A percentile compares a stretch with the other conserved stretches of the same genome.
Conservation (phyloP, 2,888 invertebrate species). For the Hetaerina titia region DNA sequence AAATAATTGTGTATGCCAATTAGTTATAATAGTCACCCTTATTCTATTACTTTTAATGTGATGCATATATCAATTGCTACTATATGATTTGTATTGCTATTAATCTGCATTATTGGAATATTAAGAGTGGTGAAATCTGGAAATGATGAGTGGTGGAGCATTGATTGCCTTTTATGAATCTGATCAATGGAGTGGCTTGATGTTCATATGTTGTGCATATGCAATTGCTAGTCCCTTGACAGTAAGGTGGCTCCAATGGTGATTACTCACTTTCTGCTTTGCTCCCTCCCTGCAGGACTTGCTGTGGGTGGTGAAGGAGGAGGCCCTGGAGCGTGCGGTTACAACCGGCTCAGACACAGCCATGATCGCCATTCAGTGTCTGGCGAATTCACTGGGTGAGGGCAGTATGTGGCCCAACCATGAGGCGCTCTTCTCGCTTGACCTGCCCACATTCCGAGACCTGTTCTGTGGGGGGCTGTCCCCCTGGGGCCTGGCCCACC, state of each 20-base stretch:
- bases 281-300: conserved; percentile 78
- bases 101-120: too few species aligned
- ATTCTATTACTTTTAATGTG: too few species aligned
- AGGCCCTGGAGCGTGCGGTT: conserved; percentile 83
- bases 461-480: conserved; percentile 89
- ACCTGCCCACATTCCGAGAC: conserved; percentile 93
- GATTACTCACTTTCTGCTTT: not conserved
- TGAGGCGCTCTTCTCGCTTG: conserved; percentile 89
- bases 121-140: too few species aligned
- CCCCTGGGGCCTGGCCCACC: conserved; percentile 84
- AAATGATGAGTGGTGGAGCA: too few species aligned
- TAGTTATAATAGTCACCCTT: too few species aligned
- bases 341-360: conserved; percentile 30
- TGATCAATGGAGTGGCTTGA: too few species aligned
- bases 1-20: too few species aligned
- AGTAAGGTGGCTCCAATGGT: too few species aligned
- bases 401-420: conserved; percentile 90
- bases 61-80: too few species aligned
- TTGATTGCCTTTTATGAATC: too few species aligned
- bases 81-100: too few species aligned
- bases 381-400: not conserved
- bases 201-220: not conserved
- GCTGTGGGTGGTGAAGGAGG: conserved; percentile 84
- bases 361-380: conserved; percentile 73
- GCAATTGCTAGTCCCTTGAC: not conserved